Conservation (phyloP, 1,140 invertebrate genomes). For the Lysiphlebus fabarum region DNA sequence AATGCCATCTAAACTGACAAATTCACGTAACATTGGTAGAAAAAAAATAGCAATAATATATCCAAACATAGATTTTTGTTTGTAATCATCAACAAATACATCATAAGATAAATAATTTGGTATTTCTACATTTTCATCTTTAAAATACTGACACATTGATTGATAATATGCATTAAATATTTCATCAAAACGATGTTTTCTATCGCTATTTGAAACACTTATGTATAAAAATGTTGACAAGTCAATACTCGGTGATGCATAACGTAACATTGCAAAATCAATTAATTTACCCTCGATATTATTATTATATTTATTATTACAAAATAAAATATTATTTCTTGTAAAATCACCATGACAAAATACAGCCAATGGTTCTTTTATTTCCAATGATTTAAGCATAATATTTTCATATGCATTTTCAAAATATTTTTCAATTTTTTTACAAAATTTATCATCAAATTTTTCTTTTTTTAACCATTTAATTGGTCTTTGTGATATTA, state of each 20-base stretch:
- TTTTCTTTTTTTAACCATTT: conserved; percentile 23
- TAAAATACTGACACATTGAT: conserved; percentile 26
- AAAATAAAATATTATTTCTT: conserved; percentile 45
- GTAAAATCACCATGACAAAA: conserved; percentile 51
- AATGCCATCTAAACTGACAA: neutral
- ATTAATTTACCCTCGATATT: conserved; percentile 39
- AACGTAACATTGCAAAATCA: conserved; percentile 45
- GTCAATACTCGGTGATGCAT: conserved; percentile 46
- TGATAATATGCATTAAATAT: conserved; percentile 43
- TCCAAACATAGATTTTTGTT: conserved; percentile 37
- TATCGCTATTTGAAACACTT: conserved; percentile 33
- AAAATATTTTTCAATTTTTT: conserved; percentile 28
- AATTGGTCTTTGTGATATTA: conserved; percentile 7
- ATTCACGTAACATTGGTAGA: conserved; percentile 30
- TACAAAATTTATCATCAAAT: conserved; percentile 29
- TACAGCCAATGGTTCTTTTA: conserved; percentile 38
- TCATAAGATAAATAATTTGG: conserved; percentile 34
- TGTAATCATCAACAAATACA: conserved; percentile 39
- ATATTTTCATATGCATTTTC: conserved; percentile 19
- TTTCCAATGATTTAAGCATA: conserved; percentile 12
- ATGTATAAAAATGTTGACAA: conserved; percentile 49
- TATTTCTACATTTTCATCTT: conserved; percentile 23
- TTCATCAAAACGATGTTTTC: conserved; percentile 28
- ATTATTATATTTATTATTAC: conserved; percentile 22
- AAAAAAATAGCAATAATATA: conserved; percentile 40